Evolutionary conservation across 1,140 invertebrate genomes (phyloP), one percentile per base, ranked within the genome.

Genomic region (Hypothenemus hampei): DNA sequence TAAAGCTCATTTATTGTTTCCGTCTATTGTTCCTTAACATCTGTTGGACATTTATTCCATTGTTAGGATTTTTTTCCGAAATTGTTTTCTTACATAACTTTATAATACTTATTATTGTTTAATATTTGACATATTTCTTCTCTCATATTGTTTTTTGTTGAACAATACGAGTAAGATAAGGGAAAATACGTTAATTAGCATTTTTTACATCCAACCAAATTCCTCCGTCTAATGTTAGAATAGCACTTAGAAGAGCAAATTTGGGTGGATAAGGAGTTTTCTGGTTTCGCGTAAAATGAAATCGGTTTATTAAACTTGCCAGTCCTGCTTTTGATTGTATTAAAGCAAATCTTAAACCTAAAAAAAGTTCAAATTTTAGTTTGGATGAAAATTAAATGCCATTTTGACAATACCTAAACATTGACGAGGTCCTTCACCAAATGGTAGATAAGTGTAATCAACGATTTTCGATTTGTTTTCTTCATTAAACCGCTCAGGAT

Each of bases 391-490:
- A n/a, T n/a, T n/a, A n/a, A n/a, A n/a, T n/a, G n/a, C n/a, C n/a
- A n/a, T n/a, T n/a, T n/a, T n/a, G n/a, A n/a, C n/a, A n/a, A n/a
- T 41, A 45, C 43, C 43, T 48, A 85, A 82, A 65, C 84, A 86
- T 54, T 82, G 81, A 39, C 83, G 70, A 2, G 80, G 78, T 10
- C 84, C 85, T 50, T 80, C 81, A 8, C 81, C 83, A 65, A 87
- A 86, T 8, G 84, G 83, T 49, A 83, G 65, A 60, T 78, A 86
- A 0, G 75, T 73, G 4, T 60, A 62, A 24, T 67, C 64, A 43
- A 53, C 50, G 22, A 73, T 67, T 33, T 72, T 58, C 3, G 58
- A 49, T 21, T 68, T 68, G 46, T 75, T 73, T 46, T 71, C 69
- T 15, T 76, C 72, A 7, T 72, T 63, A 66, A 86, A 87, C 44